Conservation (phyloP, 2,888 invertebrate genomes). For the Gandaritis pyraliata region DNA sequence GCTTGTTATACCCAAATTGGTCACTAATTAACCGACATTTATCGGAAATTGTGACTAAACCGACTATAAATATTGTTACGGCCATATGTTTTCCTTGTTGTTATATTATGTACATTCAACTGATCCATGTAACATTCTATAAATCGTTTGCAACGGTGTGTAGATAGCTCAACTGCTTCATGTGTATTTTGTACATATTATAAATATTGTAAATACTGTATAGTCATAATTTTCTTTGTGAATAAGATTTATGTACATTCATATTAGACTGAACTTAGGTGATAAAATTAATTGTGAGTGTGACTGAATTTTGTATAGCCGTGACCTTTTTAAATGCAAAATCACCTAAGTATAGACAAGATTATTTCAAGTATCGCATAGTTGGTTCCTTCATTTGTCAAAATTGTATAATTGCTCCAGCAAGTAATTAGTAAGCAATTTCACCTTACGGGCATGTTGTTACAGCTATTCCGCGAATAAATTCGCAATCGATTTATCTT, state of each 20-base stretch:
- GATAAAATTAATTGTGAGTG: conserved; percentile 24
- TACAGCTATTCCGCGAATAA: conserved; percentile 10
- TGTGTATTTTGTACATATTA: no score
- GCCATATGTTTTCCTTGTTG: conserved; percentile 16
- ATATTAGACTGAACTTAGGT: conserved; percentile 15
- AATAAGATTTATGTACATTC: no score
- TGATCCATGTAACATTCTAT: no score
- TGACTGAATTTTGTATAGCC: conserved; percentile 19
- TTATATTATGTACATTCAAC: background rate
- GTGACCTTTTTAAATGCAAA: conserved; percentile 22
- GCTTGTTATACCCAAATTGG: conserved; percentile 8
- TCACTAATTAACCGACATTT: no score
- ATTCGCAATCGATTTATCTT: conserved; percentile 25
- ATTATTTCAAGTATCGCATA: conserved; percentile 1
- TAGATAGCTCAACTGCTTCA: no score
- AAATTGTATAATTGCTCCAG: background rate
- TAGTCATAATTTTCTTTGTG: no score
- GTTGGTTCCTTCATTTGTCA: background rate
- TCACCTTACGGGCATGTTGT: background rate
- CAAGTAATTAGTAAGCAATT: no score
- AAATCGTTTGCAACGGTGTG: no score
- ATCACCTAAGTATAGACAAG: background rate
- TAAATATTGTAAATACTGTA: no score
- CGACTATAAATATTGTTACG: background rate
- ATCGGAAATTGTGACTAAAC: conserved; percentile 14